Base-by-base conservation (phyloP, 2,797 vertebrate genomes). In the Chaenodraco wilsoni region DNA sequence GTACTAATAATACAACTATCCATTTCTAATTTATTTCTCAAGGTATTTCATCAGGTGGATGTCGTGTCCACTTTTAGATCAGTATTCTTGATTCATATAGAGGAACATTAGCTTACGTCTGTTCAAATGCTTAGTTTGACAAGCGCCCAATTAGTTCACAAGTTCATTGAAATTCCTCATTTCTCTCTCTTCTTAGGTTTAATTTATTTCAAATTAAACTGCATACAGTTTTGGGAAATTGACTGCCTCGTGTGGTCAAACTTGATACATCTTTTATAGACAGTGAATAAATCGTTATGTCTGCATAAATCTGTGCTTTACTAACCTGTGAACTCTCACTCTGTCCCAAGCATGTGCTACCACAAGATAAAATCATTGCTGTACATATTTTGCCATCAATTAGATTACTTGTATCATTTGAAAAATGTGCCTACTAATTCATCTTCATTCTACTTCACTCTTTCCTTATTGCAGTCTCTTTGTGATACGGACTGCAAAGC, bases 1-100 rank as follows among this genome's bases (percentile, higher is more conserved):
- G 95, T 95, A 95, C 95, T 94, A 91, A 87, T 92, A 94, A 93
- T 82, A 86, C 85, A 88, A 82, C 83, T 91, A 87, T 93, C 86
- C 85, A 87, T 89, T 91, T 92, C 81, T 95, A 92, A 92, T 94
- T 93, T 94, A 93, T 95, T 94, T 94, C 80, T 90, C 23, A 69
- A 65, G 69, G 86, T 85, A 84, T 87, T 90, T 87, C 90, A 90
- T 84, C 69, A 52, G 74, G 84, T 87, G 84, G 73, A 81, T 69
- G 56, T 84, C 51, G 1, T 46, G 74, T 86, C 67, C 81, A 81
- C 80, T 84, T 84, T 70, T 81, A 74, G 82, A 82, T 91, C 82
- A 84, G 87, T 91, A 75, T 89, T 89, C 79, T 74, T 81, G 72
- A 78, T 90, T 87, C 72, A 86, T 76, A 80, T 83, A 81, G 79